A percentile compares a stretch with the other conserved stretches of the same genome.
These are phyloP conservation scores for Myzus persicae DNA, from an alignment of 1,140 invertebrate genomes.

Conservation along the genomic window DNA sequence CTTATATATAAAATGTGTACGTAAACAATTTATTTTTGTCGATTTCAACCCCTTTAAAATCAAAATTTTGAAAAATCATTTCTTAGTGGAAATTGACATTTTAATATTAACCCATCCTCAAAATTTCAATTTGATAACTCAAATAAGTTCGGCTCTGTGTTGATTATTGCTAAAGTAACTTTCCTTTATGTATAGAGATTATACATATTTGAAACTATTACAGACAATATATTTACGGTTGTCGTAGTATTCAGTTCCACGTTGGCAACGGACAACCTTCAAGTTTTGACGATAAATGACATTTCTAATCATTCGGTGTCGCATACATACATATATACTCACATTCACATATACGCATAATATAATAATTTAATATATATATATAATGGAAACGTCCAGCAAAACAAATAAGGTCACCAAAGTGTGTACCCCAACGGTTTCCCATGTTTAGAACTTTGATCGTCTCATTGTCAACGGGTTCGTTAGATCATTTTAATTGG, in stretches of 20 bases:
- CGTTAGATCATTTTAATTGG: not conserved
- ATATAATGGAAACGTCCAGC: not conserved
- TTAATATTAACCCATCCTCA: too few species aligned
- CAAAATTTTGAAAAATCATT: too few species aligned
- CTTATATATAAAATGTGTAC: too few species aligned
- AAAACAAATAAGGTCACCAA: constrained; percentile 41
- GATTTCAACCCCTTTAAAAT: too few species aligned
- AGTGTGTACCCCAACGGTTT: constrained; percentile 28
- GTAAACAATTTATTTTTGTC: too few species aligned
- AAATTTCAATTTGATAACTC: too few species aligned
- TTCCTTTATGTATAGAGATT: too few species aligned
- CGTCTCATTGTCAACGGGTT: constrained; percentile 50
- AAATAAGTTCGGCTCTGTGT: too few species aligned
- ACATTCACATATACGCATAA: not conserved
- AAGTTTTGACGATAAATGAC: not conserved
- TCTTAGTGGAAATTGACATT: too few species aligned
- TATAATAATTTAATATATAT: too few species aligned
- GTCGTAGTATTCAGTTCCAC: not conserved
- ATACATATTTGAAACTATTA: not conserved
- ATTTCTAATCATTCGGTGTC: constrained; percentile 17
- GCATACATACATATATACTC: too few species aligned
- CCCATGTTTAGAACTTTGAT: constrained; percentile 40
- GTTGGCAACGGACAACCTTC: constrained; percentile 25
- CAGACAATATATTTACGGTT: not conserved
- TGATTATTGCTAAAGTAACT: too few species aligned